A percentile compares a stretch with the other conserved stretches of the same genome.
Conservation (phyloP, 2,888 invertebrate genomes). For the Mesorhabditis spiculigera region DNA sequence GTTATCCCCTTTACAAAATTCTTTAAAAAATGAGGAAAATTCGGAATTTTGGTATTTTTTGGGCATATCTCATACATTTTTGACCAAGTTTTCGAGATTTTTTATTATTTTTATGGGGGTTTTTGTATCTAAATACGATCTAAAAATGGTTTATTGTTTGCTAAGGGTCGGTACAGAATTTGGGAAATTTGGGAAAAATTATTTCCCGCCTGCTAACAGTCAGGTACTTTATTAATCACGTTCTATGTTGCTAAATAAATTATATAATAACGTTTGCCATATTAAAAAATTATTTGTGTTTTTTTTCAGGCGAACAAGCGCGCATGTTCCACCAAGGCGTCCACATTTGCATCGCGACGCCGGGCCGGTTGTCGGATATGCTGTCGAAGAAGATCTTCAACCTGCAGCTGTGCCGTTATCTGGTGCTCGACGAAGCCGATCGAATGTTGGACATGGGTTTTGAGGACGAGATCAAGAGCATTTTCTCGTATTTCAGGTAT, state of each 20-base stretch:
- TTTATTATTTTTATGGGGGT: conserved; percentile 64
- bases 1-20: too few species aligned
- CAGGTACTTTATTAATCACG: too few species aligned
- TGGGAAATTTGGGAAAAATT: too few species aligned
- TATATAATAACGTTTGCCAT: too few species aligned
- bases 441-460: conserved; percentile 99
- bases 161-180: too few species aligned
- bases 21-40: too few species aligned
- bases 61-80: too few species aligned
- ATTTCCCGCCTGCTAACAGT: too few species aligned
- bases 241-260: too few species aligned
- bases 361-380: conserved; percentile 96
- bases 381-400: conserved; percentile 91
- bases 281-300: too few species aligned
- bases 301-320: background rate
- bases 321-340: conserved; percentile 70
- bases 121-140: conserved; percentile 63
- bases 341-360: conserved; percentile 97
- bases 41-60: too few species aligned
- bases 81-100: conserved; percentile 65
- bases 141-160: too few species aligned
- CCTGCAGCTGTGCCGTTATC: conserved; percentile 84
- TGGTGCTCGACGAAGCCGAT: conserved; percentile 98
- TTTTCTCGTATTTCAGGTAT: conserved; percentile 84
- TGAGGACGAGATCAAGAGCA: conserved; percentile 98